Conservation (phyloP, 2,888 invertebrate species). For the Nephrotoma guestfalica region DNA sequence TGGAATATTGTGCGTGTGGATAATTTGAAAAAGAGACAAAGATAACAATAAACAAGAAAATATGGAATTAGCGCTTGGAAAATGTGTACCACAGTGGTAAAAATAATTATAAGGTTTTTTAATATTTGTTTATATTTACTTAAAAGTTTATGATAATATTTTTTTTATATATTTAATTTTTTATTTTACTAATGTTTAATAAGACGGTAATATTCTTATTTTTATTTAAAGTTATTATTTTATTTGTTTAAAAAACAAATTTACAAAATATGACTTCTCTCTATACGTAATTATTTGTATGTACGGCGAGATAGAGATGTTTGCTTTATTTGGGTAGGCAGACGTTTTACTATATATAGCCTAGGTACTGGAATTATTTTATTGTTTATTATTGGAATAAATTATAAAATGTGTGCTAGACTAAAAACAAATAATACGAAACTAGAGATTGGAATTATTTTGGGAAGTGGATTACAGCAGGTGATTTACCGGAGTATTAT, state of each 20-base stretch:
- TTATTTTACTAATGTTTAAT: not conserved
- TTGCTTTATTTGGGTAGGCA: not conserved
- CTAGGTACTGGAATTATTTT: not conserved
- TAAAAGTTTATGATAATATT: constrained; percentile 2
- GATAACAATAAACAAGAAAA: not conserved
- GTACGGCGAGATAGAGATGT: not conserved
- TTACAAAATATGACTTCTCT: not conserved
- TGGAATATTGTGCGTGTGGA: not conserved
- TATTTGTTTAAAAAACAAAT: not conserved
- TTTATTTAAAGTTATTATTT: not conserved
- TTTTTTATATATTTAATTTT: not conserved
- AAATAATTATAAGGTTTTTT: not conserved
- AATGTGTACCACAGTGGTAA: not conserved
- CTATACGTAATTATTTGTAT: not conserved
- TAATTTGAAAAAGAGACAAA: not conserved
- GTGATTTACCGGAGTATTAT: not conserved
- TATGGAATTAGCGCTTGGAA: not conserved
- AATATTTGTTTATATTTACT: not conserved
- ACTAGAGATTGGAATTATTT: not conserved
- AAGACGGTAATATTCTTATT: not conserved
- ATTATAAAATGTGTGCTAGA: not conserved
- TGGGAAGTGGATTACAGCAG: not conserved
- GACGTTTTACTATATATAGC: not conserved
- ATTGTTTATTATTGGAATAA: not conserved
- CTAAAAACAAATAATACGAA: not conserved